phyloP scores from a whole-genome alignment of 35 echinoderm and acorn worm genomes.

The Apostichopus japonicus region DNA sequence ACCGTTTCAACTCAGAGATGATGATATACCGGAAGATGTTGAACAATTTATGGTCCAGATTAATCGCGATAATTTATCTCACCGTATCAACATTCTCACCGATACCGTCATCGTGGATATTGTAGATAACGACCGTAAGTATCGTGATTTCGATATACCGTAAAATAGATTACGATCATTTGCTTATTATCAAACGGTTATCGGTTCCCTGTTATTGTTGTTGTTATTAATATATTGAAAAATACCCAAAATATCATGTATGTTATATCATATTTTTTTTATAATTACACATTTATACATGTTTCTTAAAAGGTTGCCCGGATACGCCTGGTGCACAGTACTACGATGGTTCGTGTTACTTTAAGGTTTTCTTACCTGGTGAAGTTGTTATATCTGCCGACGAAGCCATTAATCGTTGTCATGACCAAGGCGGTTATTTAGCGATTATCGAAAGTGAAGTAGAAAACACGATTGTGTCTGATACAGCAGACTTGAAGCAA shows the following conservation, averaged over 20 bases:
- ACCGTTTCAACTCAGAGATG: constrained; percentile 5
- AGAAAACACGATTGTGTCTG: constrained; percentile 27
- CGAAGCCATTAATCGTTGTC: neutral
- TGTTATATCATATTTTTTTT: too few relatives aligned
- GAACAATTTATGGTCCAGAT: constrained; percentile 32
- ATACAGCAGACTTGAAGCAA: neutral
- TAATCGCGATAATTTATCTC: neutral
- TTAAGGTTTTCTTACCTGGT: constrained; percentile 35
- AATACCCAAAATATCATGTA: too few relatives aligned
- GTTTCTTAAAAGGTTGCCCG: constrained; percentile 20
- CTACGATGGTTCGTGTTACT: constrained; percentile 42
- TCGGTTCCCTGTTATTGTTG: too few relatives aligned
- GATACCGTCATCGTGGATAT: constrained; percentile 39
- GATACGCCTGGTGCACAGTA: neutral
- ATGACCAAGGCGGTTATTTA: neutral
- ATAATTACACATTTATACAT: too few relatives aligned
- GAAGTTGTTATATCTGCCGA: neutral
- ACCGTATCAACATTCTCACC: constrained; percentile 6
- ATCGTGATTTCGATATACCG: too few relatives aligned
- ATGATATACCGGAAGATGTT: neutral
- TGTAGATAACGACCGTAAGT: constrained; percentile 49
- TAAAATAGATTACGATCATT: too few relatives aligned
- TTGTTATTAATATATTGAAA: too few relatives aligned
- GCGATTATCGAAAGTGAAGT: constrained; percentile 23
- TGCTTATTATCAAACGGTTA: too few relatives aligned